Evolutionary conservation across 2,797 vertebrate genomes (phyloP).

Genomic region (Eleutherodactylus coqui): DNA sequence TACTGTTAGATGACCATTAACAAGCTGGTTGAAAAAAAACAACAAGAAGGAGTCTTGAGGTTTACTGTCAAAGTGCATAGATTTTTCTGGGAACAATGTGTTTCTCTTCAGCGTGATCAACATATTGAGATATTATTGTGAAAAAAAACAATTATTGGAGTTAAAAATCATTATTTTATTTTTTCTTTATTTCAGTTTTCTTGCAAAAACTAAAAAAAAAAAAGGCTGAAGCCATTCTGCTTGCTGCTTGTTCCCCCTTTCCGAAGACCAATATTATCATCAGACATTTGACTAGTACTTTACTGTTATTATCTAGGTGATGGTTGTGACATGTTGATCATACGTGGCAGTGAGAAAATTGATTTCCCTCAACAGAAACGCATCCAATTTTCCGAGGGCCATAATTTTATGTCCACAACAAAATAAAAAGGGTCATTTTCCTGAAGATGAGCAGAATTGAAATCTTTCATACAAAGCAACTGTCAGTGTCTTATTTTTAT

Average conservation of each 20-base stretch:
- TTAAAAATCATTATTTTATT: conserved; percentile 61
- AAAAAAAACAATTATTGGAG: conserved; percentile 68
- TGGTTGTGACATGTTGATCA: conserved; percentile 89
- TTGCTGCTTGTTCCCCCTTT: conserved; percentile 60
- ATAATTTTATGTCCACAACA: conserved; percentile 99
- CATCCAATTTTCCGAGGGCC: conserved; percentile 96
- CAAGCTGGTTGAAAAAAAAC: conserved; percentile 74
- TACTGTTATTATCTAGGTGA: conserved; percentile 85
- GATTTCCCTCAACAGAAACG: conserved; percentile 95
- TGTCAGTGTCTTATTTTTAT: conserved; percentile 86
- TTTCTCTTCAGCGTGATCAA: conserved; percentile 75
- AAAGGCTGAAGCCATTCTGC: conserved; percentile 69
- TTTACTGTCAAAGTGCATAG: conserved; percentile 73
- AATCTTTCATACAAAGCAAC: conserved; percentile 89
- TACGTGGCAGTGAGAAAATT: conserved; percentile 93
- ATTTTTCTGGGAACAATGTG: conserved; percentile 76
- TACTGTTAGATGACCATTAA: conserved; percentile 81
- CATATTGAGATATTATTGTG: conserved; percentile 69
- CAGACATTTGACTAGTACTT: conserved; percentile 82
- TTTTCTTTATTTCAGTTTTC: conserved; percentile 65
- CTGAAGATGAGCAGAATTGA: conserved; percentile 88
- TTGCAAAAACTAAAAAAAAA: conserved; percentile 70
- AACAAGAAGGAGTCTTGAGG: conserved; percentile 68
- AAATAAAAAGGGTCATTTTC: conserved; percentile 99
- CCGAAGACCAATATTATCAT: conserved; percentile 74